phyloP scores from a whole-genome alignment of 2,888 invertebrate species.

The Drosophila macrospina region DNA sequence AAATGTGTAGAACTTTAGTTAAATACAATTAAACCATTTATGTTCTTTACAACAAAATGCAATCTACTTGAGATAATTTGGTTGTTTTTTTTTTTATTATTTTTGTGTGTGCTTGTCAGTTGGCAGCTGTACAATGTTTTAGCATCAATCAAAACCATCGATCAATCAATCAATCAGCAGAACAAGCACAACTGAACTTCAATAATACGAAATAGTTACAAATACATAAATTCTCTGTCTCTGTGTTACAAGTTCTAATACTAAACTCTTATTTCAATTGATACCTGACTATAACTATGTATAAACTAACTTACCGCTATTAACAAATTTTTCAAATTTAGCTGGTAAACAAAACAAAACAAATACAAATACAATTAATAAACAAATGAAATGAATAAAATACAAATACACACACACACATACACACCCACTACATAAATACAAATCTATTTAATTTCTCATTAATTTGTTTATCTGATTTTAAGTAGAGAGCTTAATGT shows the following conservation, averaged over 20 bases:
- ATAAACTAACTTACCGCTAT: constrained; percentile 60
- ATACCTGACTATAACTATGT: constrained; percentile 71
- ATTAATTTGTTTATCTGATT: constrained; percentile 60
- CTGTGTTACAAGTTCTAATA: constrained; percentile 65
- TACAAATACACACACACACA: constrained; percentile 29
- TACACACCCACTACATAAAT: constrained; percentile 30
- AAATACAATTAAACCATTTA: constrained; percentile 56
- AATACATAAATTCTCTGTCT: constrained; percentile 18
- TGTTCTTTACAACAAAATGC: constrained; percentile 42
- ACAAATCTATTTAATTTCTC: constrained; percentile 31
- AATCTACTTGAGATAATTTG: constrained; percentile 43
- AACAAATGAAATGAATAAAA: constrained; percentile 14
- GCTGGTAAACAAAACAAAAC: constrained; percentile 39
- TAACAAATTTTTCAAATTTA: constrained; percentile 64
- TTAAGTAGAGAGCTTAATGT: constrained; percentile 78
- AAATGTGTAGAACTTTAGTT: constrained; percentile 54
- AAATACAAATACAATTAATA: background rate
- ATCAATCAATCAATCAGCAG: background rate
- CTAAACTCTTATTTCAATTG: constrained; percentile 70
- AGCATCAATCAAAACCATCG: background rate
- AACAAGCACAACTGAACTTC: constrained; percentile 60
- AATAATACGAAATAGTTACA: constrained; percentile 42
- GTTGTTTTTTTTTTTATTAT: constrained; percentile 20
- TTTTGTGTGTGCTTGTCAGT: background rate
- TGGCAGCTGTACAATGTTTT: background rate